These are phyloP conservation scores for Falco concolor DNA, from an alignment of 2,797 vertebrate genomes.

Conservation along the genomic window DNA sequence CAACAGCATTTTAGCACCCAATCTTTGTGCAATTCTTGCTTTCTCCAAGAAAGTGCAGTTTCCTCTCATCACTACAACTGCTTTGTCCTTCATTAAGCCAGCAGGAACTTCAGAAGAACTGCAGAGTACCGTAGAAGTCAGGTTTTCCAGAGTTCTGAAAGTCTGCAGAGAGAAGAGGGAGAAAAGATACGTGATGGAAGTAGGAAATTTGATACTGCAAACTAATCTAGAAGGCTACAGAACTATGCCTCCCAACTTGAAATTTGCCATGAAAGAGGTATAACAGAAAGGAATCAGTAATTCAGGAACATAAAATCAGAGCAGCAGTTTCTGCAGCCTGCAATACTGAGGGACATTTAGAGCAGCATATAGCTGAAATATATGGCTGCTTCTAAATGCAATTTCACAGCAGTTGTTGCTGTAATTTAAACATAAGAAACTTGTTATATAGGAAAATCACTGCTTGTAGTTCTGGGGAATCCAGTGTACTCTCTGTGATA, in stretches of 20 bases:
- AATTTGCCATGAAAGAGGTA: neutral
- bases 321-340: neutral
- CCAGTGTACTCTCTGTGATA: neutral
- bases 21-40: constrained; percentile 80
- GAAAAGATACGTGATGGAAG: neutral
- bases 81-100: constrained; percentile 73
- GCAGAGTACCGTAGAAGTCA: constrained; percentile 81
- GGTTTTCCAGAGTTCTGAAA: constrained; percentile 73
- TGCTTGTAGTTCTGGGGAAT: neutral
- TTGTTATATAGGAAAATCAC: neutral
- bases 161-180: constrained; percentile 65
- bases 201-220: neutral
- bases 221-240: neutral
- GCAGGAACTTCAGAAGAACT: constrained; percentile 68
- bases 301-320: neutral
- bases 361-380: neutral
- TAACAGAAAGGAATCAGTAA: neutral
- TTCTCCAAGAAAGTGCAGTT: constrained; percentile 83
- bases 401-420: neutral
- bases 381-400: neutral
- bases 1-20: constrained; percentile 81
- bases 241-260: neutral
- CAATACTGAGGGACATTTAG: neutral
- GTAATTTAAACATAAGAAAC: neutral
- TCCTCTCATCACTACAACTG: constrained; percentile 82